Conservation (phyloP, 2,797 vertebrate species). For the Fistularia commersonii region DNA sequence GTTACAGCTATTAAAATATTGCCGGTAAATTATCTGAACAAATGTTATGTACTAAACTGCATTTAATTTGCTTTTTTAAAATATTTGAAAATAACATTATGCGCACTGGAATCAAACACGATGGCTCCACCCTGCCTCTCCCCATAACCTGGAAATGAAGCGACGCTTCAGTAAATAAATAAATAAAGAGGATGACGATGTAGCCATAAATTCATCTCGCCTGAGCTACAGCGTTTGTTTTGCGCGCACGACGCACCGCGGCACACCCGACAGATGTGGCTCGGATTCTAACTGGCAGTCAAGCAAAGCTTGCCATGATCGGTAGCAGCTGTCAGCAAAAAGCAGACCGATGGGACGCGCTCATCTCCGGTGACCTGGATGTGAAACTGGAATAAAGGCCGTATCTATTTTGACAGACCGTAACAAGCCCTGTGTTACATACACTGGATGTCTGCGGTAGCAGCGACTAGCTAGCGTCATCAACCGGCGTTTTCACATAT, state of each 20-base stretch:
- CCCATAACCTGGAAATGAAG: slow-evolving; percentile 65
- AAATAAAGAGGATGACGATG: slow-evolving; percentile 6
- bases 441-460: slow-evolving; percentile 32
- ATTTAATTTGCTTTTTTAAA: too few species aligned
- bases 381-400: slow-evolving; percentile 59
- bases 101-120: too few species aligned
- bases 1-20: too few species aligned
- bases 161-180: slow-evolving; percentile 35
- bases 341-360: slow-evolving; percentile 3
- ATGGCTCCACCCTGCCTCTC: slow-evolving; percentile 40
- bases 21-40: too few species aligned
- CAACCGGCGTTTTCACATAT: slow-evolving; percentile 9
- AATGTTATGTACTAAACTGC: too few species aligned
- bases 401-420: slow-evolving; percentile 46
- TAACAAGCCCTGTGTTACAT: slow-evolving; percentile 27
- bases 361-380: slow-evolving; percentile 62
- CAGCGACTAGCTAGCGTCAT: slow-evolving; percentile 37
- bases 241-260: too few species aligned
- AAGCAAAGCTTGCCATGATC: neutral
- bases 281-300: neutral
- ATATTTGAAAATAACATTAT: too few species aligned
- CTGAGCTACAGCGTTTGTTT: neutral
- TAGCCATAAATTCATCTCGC: slow-evolving; percentile 10
- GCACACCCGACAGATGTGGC: slow-evolving; percentile 19
- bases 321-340: slow-evolving; percentile 7